Base-by-base conservation (phyloP, 2,888 invertebrate species). In the Drosophila austrosaltans region DNA sequence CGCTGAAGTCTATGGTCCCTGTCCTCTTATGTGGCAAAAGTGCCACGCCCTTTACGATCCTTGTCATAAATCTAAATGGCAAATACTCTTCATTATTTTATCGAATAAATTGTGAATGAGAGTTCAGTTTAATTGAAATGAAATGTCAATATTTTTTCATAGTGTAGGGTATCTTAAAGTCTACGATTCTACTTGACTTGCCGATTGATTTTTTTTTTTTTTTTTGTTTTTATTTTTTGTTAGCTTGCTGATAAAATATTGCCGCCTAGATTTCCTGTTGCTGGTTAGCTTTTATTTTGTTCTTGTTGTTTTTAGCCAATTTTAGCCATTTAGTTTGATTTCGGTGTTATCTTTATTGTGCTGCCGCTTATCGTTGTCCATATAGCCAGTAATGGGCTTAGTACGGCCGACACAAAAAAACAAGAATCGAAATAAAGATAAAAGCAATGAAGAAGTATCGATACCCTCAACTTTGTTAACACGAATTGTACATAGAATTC, bases 281-380 rank as follows among this genome's bases (percentile, higher is more conserved):
- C 84, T 76, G 67, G 71, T 63, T 72, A 65, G 63, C 69, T 66
- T 72, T 66, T 78, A 60, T 80, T 57, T 57, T 54, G n/a, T 54
- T 22, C 53, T 67, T 67, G 44, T 72, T 72, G 72, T 72, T 72
- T 69, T 61, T 63, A 72, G 89, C 82, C 85, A 76, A 89, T 85
- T 85, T 89, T 85, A 73, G 83, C 87, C 79, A 85, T 87, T 89
- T 85, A 89, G 84, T 89, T 87, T 87, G 89, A 85, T 85, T 85
- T 82, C 76, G 42, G 61, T 61, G 82, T 85, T 85, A 85, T 85
- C 84, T 89, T 87, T 87, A 84, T 89, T 78, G 85, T 85, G 77
- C 72, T 63, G 73, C 16, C 72, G 86, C 87, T 85, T 85, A 85
- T 85, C 84, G 71, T 67, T 63, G 66, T 66, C 66, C 66, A 82